Percentiles rank a stretch among this genome's conserved stretches.
Conservation (phyloP, 2,797 vertebrate genomes). For the Hipposideros larvatus region DNA sequence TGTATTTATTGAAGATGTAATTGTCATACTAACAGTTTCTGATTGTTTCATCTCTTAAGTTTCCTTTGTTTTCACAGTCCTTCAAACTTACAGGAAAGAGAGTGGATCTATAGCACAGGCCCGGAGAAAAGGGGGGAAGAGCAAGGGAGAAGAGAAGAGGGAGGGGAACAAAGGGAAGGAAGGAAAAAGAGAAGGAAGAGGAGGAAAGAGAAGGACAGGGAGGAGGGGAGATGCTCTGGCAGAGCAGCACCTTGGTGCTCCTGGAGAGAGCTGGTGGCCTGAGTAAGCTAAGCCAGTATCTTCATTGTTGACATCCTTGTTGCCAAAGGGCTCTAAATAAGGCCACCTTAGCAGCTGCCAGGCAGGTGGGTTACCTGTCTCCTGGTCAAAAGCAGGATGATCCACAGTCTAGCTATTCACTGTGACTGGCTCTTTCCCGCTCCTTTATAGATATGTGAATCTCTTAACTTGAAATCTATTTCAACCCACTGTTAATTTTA, state of each 20-base stretch:
- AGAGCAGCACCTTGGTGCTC: not conserved
- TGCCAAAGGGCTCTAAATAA: not conserved
- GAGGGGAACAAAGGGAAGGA: not conserved
- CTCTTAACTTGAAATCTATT: not conserved
- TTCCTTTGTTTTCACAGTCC: not conserved
- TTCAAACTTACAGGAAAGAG: not conserved
- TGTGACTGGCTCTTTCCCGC: not conserved
- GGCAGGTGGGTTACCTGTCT: not conserved
- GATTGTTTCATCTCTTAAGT: not conserved
- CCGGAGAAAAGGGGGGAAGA: not conserved
- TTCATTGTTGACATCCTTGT: not conserved
- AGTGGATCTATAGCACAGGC: not conserved
- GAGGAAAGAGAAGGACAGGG: not conserved
- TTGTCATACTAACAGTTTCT: slow-evolving; percentile 8
- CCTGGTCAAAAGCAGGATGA: not conserved
- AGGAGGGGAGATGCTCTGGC: not conserved
- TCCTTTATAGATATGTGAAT: not conserved
- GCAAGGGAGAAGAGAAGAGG: not conserved
- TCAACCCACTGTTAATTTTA: slow-evolving; percentile 34
- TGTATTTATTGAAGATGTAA: not conserved
- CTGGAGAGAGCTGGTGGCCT: not conserved
- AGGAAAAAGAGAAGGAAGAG: not conserved
- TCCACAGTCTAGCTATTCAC: not conserved
- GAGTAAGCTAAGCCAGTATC: not conserved
- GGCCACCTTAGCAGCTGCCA: not conserved